These are phyloP conservation scores for Thymelicus sylvestris DNA, from an alignment of 2,888 invertebrate genomes.

Conservation along the genomic window DNA sequence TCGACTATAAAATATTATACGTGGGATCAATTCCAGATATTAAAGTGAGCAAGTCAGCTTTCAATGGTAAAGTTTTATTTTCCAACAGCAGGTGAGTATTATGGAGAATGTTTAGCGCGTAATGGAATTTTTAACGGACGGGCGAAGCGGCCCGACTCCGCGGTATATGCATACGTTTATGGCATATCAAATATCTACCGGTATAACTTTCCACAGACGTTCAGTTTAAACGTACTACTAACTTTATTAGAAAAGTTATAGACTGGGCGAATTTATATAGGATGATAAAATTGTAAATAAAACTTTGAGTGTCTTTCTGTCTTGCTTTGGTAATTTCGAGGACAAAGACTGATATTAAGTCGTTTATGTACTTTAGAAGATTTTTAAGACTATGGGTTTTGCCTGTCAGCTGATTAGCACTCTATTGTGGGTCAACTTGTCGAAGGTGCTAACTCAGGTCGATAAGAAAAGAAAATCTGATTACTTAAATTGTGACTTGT, in stretches of 20 bases:
- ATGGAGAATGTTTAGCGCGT: constrained; percentile 10
- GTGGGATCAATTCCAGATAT: constrained; percentile 27
- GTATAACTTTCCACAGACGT: background rate
- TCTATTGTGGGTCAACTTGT: no score
- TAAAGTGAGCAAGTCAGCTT: constrained; percentile 23
- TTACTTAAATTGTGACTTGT: no score
- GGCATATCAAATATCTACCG: background rate
- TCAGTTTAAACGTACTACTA: background rate
- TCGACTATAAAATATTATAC: constrained; percentile 29
- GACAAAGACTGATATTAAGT: no score
- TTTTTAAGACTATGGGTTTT: no score
- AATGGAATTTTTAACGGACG: constrained; percentile 28
- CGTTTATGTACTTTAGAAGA: no score
- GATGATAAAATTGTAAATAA: no score
- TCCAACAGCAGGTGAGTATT: constrained; percentile 27
- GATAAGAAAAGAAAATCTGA: no score
- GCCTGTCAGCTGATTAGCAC: no score
- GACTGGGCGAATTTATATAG: background rate
- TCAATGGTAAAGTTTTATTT: constrained; percentile 35
- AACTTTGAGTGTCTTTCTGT: no score
- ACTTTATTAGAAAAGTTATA: background rate
- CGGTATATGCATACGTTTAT: background rate
- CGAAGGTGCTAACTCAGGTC: no score
- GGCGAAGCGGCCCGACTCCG: background rate
- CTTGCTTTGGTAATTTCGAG: no score